Conservation (phyloP, 2,797 vertebrate genomes). For the Centropyge bicolor region DNA sequence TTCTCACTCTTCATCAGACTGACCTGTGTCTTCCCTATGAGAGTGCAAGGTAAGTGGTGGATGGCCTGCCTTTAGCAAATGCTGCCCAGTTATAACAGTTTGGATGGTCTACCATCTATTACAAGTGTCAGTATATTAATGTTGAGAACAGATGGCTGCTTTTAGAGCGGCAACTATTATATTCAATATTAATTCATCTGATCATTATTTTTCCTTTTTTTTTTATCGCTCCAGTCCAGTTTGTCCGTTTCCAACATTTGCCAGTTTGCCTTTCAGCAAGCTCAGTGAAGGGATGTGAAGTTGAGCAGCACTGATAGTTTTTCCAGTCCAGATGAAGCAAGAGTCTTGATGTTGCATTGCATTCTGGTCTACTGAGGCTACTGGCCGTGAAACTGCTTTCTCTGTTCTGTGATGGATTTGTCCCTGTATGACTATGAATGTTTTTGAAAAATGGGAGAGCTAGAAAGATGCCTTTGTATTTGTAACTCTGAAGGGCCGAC, state of each 20-base stretch:
- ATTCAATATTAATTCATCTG: not conserved
- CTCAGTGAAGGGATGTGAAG: slow-evolving; percentile 6
- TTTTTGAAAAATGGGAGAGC: slow-evolving; percentile 21
- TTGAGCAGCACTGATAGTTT: slow-evolving; percentile 34
- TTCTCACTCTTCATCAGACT: not conserved
- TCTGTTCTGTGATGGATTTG: slow-evolving; percentile 35
- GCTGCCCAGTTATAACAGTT: not conserved
- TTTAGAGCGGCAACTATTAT: not conserved
- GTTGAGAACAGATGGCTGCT: not conserved
- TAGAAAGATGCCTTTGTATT: slow-evolving; percentile 14
- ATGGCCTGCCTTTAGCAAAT: not conserved
- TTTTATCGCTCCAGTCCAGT: slow-evolving; percentile 5
- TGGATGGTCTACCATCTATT: not conserved
- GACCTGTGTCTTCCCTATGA: not conserved
- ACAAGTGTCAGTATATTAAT: not conserved
- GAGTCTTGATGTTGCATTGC: slow-evolving; percentile 27
- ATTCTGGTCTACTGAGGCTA: slow-evolving; percentile 13
- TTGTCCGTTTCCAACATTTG: slow-evolving; percentile 6
- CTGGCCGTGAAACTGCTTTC: slow-evolving; percentile 34
- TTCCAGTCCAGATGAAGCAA: slow-evolving; percentile 22
- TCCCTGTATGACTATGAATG: slow-evolving; percentile 27
- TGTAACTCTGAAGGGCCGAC: slow-evolving; percentile 11
- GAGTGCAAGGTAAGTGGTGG: not conserved
- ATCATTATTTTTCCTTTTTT: not conserved
- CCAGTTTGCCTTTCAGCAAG: slow-evolving; percentile 12